Evolutionary conservation across 2,888 invertebrate species (phyloP).

Genomic region (Tinea trinotella): DNA sequence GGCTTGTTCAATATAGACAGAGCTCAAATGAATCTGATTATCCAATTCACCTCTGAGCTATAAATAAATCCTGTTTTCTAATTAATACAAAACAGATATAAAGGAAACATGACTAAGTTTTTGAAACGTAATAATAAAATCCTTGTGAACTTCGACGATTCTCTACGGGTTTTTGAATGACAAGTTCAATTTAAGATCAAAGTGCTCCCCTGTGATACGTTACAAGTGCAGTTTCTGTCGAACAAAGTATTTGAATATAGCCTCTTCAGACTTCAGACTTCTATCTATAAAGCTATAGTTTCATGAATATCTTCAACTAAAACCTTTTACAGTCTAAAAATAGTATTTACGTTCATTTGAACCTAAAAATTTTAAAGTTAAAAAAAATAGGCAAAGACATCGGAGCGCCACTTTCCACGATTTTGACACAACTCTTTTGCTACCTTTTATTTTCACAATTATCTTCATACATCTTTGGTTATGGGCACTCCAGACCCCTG

Average conservation of each 20-base stretch:
- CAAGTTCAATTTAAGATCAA: conserved; percentile 37
- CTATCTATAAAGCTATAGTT: background rate
- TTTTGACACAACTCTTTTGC: too few species aligned
- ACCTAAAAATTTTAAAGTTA: too few species aligned
- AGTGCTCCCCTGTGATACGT: conserved; percentile 28
- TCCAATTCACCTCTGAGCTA: conserved; percentile 29
- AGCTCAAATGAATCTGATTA: conserved; percentile 55
- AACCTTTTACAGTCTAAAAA: background rate
- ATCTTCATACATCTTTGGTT: too few species aligned
- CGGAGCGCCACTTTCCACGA: too few species aligned
- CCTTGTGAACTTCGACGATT: background rate
- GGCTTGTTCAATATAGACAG: conserved; percentile 43
- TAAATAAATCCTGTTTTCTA: background rate
- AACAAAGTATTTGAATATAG: conserved; percentile 18
- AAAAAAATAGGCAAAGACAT: too few species aligned
- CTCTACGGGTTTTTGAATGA: conserved; percentile 32
- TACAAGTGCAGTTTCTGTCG: conserved; percentile 31
- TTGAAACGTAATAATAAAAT: background rate
- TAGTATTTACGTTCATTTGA: too few species aligned
- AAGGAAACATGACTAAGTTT: background rate
- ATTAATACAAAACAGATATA: too few species aligned
- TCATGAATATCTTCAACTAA: background rate
- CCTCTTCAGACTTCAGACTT: background rate
- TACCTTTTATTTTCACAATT: too few species aligned
- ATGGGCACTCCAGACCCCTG: too few species aligned